Base-by-base conservation (phyloP, 2,797 vertebrate species). In the Acanthurus lineatus region DNA sequence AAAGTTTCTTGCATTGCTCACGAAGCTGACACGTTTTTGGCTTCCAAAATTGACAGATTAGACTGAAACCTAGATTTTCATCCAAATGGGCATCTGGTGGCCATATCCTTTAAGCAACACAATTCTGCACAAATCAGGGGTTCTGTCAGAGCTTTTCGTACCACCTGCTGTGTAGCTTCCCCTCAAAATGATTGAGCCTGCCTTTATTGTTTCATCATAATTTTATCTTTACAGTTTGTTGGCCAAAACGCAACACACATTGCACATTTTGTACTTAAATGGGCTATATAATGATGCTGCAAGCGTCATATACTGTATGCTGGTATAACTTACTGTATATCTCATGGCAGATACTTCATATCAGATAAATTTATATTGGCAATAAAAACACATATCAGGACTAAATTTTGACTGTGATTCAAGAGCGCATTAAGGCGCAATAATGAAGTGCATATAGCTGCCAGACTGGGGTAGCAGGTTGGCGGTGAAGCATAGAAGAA, bases 81-180 rank as follows among this genome's bases (percentile, higher is more conserved):
- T 96, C 95, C 96, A 96, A 96, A 95, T 95, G 95, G 95, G 94
- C 96, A 96, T 96, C 96, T 96, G 96, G 96, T 93, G 93, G 93
- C 90, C 93, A 95, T 95, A 96, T 96, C 96, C 96, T 95, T 96
- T 96, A 96, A 96, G 95, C 94, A 96, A 96, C 95, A 95, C 94
- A 95, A 95, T 96, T 96, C 94, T 93, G 94, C 93, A 94, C 93
- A 95, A 95, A 95, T 93, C 93, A 93, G 93, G 94, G 95, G 94
- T 96, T 95, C 95, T 96, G 95, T 94, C 92, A 92, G 93, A 95
- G 95, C 91, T 96, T 96, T 95, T 90, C 93, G 63, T 93, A 94
- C 96, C 95, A 96, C 95, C 96, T 96, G 96, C 94, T 93, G 89
- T 94, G 92, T 91, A 89, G 91, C 91, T 89, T 93, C 91, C 89